Evolutionary conservation across 2,113 vertebrate genomes (phyloP), one percentile per base, ranked within the genome.

Genomic region (Pseudorasbora parva): DNA sequence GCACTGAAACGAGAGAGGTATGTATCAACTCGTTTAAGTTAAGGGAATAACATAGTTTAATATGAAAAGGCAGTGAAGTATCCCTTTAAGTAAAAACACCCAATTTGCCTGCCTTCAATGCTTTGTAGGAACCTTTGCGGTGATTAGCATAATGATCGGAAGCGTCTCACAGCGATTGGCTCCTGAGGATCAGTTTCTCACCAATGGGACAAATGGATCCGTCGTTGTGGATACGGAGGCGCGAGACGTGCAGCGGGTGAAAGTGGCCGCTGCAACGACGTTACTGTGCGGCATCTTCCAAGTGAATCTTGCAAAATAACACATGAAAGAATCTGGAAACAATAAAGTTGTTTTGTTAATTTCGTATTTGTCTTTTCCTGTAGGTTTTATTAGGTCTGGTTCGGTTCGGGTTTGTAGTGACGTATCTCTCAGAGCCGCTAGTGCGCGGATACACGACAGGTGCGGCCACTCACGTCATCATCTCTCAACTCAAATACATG

Each of bases 111-210:
- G 45, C 30, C 7, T 82, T 19, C 23, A 56, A 72, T 49, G 14
- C 1, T 7, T 68, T 37, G 15, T 47, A 99, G 97, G 97, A 3
- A 97, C 97, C 0, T 99, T 99, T 69, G 97, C 97, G 0, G 91
- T 99, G 72, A 93, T 98, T 88, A 98, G 97, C 0, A 94, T 99
- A 87, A 98, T 99, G 97, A 92, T 98, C 0, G 97, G 97, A 47
- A 95, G 95, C 15, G 89, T 98, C 91, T 95, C 94, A 0, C 96
- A 98, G 2, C 94, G 93, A 8, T 21, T 98, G 85, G 87, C 87
- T 12, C 96, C 96, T 0, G 92, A 94, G 0, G 88, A 92, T 2
- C 1, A 86, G 54, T 95, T 95, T 69, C 15, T 73, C 2, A 0
- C 87, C 41, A 97, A 96, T 0, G 89, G 87, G 37, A 96, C 93